phyloP scores from a whole-genome alignment of 1,140 invertebrate genomes.

The Cydia pomonella region DNA sequence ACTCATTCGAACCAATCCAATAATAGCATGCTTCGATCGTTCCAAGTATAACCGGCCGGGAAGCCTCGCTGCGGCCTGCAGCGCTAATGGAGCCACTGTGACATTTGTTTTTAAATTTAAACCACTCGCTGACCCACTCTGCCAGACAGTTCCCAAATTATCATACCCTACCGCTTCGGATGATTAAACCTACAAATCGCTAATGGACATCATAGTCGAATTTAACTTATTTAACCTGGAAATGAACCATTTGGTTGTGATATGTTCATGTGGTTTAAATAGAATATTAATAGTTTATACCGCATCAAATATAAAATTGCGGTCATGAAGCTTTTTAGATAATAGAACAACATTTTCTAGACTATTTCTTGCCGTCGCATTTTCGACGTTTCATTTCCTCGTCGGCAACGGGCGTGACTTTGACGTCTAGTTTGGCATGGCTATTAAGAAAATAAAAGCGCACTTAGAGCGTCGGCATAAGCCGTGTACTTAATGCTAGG shows the following conservation, averaged over 20 bases:
- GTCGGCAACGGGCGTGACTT: not conserved
- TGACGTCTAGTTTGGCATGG: not conserved
- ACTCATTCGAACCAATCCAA: conserved; percentile 68
- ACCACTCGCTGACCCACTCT: conserved; percentile 64
- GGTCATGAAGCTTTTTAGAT: conserved; percentile 6
- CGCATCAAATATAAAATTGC: not conserved
- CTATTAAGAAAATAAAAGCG: conserved; percentile 26
- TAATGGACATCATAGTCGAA: conserved; percentile 46
- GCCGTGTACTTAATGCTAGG: conserved; percentile 26
- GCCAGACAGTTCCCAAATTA: conserved; percentile 58
- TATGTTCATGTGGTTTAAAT: conserved; percentile 4
- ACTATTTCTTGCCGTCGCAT: not conserved
- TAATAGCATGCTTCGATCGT: conserved; percentile 74
- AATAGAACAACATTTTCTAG: not conserved
- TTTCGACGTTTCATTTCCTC: conserved; percentile 21
- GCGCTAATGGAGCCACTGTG: conserved; percentile 69
- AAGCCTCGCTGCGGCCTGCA: conserved; percentile 59
- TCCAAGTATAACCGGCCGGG: conserved; percentile 68
- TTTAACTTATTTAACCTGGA: conserved; percentile 39
- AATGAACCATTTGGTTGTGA: conserved; percentile 7
- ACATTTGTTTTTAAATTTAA: conserved; percentile 73
- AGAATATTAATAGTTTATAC: conserved; percentile 18
- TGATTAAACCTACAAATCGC: conserved; percentile 39
- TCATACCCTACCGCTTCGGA: conserved; percentile 44
- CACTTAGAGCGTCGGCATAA: conserved; percentile 12